A percentile compares a stretch with the other conserved stretches of the same genome.
Evolutionary conservation across 2,797 vertebrate genomes (phyloP).

Genomic region (Ispidina lecontei): DNA sequence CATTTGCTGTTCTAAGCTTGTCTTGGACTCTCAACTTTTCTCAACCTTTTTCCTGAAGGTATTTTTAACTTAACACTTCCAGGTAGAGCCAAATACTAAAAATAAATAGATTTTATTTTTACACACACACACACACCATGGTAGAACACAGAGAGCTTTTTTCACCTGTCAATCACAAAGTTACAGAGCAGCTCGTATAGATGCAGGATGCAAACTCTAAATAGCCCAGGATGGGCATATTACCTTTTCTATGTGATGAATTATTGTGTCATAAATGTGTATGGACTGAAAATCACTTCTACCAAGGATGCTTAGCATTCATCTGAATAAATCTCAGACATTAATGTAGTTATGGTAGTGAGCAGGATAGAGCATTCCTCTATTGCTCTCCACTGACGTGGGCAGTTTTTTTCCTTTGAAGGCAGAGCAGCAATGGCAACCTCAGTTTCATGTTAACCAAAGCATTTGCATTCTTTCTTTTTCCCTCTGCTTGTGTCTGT

Average conservation of each 20-base stretch:
- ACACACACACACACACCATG: background rate
- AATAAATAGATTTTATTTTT: constrained; percentile 41
- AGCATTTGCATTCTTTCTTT: background rate
- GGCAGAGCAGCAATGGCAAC: background rate
- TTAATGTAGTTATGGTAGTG: background rate
- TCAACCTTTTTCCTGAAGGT: background rate
- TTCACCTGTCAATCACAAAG: background rate
- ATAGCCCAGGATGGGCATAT: background rate
- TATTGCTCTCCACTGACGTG: background rate
- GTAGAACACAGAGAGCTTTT: background rate
- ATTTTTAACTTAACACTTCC: constrained; percentile 34
- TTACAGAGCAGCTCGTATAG: background rate
- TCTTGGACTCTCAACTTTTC: background rate
- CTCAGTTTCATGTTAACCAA: background rate
- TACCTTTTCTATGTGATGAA: background rate
- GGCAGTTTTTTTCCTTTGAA: background rate
- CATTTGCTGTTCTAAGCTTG: background rate
- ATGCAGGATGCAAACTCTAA: background rate
- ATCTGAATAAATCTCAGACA: background rate
- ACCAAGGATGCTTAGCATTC: background rate
- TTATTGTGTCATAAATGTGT: background rate
- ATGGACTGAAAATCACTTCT: background rate
- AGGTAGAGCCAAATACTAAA: constrained; percentile 37
- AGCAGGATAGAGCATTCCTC: background rate
- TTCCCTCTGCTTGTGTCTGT: background rate